phyloP scores from a whole-genome alignment of 2,888 invertebrate species.

The Drosophila prolongata region DNA sequence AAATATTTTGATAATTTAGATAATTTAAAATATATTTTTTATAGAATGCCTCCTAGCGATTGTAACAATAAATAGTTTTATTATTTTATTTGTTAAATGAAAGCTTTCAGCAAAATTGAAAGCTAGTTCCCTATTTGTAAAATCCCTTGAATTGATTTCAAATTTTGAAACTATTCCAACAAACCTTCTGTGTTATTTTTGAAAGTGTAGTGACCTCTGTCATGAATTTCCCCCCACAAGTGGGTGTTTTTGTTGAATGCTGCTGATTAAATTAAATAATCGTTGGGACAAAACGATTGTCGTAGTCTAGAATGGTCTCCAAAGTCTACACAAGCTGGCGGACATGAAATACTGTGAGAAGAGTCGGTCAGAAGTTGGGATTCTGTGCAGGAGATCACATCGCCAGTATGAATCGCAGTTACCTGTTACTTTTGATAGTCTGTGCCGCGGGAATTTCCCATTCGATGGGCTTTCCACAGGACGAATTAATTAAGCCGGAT shows the following conservation, averaged over 20 bases:
- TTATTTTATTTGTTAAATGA: no score
- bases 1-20: no score
- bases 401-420: slow-evolving; percentile 17
- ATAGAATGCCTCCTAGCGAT: no score
- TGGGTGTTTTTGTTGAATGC: slow-evolving; percentile 23
- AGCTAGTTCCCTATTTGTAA: no score
- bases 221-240: slow-evolving; percentile 5
- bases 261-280: slow-evolving; percentile 72
- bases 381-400: slow-evolving; percentile 20
- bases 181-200: no score
- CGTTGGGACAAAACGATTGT: slow-evolving; percentile 36
- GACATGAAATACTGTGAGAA: slow-evolving; percentile 1
- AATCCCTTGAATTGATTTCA: no score
- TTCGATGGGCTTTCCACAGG: slow-evolving; percentile 16
- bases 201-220: slow-evolving; percentile 6
- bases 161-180: no score
- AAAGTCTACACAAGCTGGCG: slow-evolving; percentile 42
- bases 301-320: slow-evolving; percentile 28
- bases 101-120: no score
- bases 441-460: neutral
- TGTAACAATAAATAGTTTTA: no score
- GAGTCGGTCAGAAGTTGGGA: slow-evolving; percentile 18
- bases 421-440: slow-evolving; percentile 10
- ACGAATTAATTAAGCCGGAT: slow-evolving; percentile 48
- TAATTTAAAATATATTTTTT: no score